These are phyloP conservation scores for Cephalopholis sonnerati DNA, from an alignment of 2,113 vertebrate genomes.

Conservation along the genomic window DNA sequence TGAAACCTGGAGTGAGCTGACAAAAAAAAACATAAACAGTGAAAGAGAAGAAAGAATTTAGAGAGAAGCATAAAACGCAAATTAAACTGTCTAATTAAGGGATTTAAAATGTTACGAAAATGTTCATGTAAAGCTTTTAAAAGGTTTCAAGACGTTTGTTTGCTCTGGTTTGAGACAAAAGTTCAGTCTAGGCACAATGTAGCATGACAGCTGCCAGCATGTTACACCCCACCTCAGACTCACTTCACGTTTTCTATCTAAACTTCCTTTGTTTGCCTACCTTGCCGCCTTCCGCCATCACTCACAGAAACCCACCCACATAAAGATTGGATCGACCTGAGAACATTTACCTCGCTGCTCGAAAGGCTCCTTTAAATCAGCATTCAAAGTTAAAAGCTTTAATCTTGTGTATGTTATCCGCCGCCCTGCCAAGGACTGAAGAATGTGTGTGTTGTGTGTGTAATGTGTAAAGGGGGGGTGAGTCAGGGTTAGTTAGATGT, in stretches of 20 bases:
- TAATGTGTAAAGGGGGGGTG: conserved; percentile 11
- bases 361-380: conserved; percentile 13
- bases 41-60: not conserved
- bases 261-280: conserved; percentile 53
- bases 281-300: not conserved
- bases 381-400: conserved; percentile 16
- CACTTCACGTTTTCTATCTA: conserved; percentile 10
- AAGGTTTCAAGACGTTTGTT: not conserved
- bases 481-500: conserved; percentile 8
- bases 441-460: conserved; percentile 5
- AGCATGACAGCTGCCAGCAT: conserved; percentile 2
- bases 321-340: not conserved
- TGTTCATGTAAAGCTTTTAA: not conserved
- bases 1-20: not conserved
- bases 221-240: conserved; percentile 21
- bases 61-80: not conserved
- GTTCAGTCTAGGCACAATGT: not conserved
- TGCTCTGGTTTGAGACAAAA: not conserved
- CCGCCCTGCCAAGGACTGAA: not conserved
- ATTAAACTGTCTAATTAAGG: not conserved
- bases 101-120: not conserved
- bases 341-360: not conserved
- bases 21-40: no score
- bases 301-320: not conserved
- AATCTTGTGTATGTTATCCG: conserved; percentile 3